Evolutionary conservation across 23 tunicate species (phyloP).

Genomic region (Trididemnum clinides): DNA sequence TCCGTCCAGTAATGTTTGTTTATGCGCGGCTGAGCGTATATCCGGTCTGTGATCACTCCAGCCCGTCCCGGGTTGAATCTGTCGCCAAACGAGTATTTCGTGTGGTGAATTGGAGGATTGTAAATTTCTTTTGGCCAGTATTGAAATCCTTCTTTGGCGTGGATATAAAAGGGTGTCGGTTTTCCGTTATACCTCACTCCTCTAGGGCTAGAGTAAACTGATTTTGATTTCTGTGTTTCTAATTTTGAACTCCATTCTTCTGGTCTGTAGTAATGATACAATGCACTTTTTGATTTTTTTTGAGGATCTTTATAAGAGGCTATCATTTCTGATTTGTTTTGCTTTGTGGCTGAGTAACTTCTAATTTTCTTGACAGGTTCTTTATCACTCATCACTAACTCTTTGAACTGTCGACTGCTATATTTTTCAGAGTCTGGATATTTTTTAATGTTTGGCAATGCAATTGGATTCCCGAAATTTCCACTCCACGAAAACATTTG

Average conservation of each 20-base stretch:
- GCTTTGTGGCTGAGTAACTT: neutral
- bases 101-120: conserved; percentile 53
- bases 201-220: neutral
- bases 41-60: conserved; percentile 82
- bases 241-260: neutral
- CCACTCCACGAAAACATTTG: conserved; percentile 70
- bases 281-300: neutral
- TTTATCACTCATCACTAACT: neutral
- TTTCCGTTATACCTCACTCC: conserved; percentile 29
- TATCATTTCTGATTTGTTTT: neutral
- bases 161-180: conserved; percentile 80
- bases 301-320: neutral
- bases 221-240: neutral
- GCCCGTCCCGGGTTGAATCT: conserved; percentile 79
- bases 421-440: conserved; percentile 82
- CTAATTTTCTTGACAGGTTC: neutral
- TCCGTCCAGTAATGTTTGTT: conserved; percentile 92
- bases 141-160: conserved; percentile 82
- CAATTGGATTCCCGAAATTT: conserved; percentile 75
- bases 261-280: neutral
- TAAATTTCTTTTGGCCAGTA: conserved; percentile 84
- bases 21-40: conserved; percentile 71
- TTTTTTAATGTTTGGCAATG: conserved; percentile 76
- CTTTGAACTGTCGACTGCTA: conserved; percentile 60
- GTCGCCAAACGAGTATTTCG: conserved; percentile 80